Base-by-base conservation (phyloP, 1,140 invertebrate species). In the Scaptomyza pallida region DNA sequence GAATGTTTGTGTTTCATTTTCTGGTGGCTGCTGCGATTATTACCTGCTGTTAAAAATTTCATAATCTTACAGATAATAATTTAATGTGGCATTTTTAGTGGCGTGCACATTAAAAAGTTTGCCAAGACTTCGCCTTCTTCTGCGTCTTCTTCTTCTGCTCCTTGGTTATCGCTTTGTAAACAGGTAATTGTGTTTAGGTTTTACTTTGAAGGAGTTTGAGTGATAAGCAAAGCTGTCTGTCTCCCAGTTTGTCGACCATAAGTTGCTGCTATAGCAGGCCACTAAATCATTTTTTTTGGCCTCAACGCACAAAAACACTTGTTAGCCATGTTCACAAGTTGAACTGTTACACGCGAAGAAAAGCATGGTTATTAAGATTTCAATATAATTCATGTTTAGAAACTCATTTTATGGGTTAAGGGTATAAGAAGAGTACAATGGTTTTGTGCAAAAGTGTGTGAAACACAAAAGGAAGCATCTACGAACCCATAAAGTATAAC, bases 41-140 rank as follows among this genome's bases (percentile, higher is more conserved):
- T 88, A 86, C 82, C 82, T 86, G 82, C 82, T 86, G 82, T 86
- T 88, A 86, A 86, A 86, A 86, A 86, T 86, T 86, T 82, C 82
- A 86, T 86, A 86, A 86, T 86, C 82, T 88, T 48, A 41, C 78
- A 88, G 82, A 86, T 86, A 86, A 88, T 86, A 86, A 88, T 86
- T 86, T 86, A 86, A 86, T 86, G 82, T 76, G 78, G 37, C 62
- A 65, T 73, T 86, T 69, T 86, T 88, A 86, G 82, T 86, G 74
- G 82, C 60, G 45, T n/a, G n/a, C 26, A 43, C 82, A 86, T 86
- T 88, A 86, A 86, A 86, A 86, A 88, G 78, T 86, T 86, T 75
- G 63, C 78, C 82, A 88, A 86, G 82, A 26, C 23, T 23, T 23
- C 21, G 0, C 3, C 1, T 23, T 47, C 68, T 70, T 77, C 26